Evolutionary conservation across 2,113 vertebrate species (phyloP).

Genomic region (Ornithorhynchus anatinus): DNA sequence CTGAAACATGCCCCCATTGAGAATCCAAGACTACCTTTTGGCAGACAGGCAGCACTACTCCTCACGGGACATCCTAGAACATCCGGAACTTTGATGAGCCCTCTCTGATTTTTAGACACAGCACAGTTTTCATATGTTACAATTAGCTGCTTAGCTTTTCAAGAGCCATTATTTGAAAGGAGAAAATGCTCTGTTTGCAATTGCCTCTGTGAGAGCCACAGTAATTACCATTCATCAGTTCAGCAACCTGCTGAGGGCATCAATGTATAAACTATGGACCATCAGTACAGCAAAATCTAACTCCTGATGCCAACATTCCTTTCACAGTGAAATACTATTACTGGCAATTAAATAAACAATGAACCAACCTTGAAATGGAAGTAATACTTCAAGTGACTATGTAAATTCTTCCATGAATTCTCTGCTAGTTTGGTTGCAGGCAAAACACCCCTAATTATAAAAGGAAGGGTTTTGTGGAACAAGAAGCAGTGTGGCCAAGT

Average conservation of each 20-base stretch:
- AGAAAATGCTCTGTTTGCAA: constrained; percentile 41
- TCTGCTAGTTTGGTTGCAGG: constrained; percentile 18
- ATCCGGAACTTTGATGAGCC: constrained; percentile 51
- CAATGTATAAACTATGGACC: constrained; percentile 55
- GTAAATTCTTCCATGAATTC: constrained; percentile 23
- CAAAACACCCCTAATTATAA: constrained; percentile 29
- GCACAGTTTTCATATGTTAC: constrained; percentile 59
- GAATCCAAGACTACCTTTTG: too few species aligned
- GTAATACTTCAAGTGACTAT: constrained; percentile 28
- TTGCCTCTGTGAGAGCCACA: constrained; percentile 51
- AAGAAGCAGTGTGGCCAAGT: too few species aligned
- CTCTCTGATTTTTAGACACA: constrained; percentile 51
- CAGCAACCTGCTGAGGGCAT: constrained; percentile 57
- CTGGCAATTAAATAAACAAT: constrained; percentile 58
- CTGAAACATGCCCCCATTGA: too few species aligned
- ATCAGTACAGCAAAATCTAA: constrained; percentile 57
- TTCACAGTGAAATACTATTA: constrained; percentile 59
- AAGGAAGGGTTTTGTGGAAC: too few species aligned
- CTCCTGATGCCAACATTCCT: constrained; percentile 51
- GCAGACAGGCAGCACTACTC: too few species aligned
- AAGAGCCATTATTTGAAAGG: constrained; percentile 56
- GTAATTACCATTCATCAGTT: constrained; percentile 61
- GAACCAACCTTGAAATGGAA: constrained; percentile 47
- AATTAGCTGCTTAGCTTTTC: constrained; percentile 59
- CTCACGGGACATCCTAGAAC: constrained; percentile 49